Conservation (phyloP, 2,888 invertebrate species). For the Monoplex corrugatus region DNA sequence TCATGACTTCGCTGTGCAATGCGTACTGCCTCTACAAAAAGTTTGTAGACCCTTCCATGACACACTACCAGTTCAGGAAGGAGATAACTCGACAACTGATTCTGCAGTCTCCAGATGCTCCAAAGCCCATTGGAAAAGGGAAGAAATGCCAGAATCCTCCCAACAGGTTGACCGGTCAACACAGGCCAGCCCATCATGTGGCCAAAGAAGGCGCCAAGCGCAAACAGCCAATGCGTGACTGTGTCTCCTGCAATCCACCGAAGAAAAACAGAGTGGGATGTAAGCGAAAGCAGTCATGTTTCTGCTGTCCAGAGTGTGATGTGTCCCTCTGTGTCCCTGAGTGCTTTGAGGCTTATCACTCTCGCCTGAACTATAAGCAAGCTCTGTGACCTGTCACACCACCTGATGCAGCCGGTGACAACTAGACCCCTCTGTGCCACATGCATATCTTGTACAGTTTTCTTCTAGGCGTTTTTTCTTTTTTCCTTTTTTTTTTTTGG, state of each 20-base stretch:
- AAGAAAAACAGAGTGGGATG: not conserved
- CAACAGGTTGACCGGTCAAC: not conserved
- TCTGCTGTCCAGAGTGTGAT: too few species aligned
- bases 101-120: not conserved
- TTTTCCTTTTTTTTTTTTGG: too few species aligned
- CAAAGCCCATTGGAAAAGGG: not conserved
- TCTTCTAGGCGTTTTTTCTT: too few species aligned
- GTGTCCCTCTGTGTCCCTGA: too few species aligned
- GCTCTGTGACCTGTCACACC: too few species aligned
- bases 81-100: not conserved
- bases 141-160: not conserved
- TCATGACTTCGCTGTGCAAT: slow-evolving; percentile 30
- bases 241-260: slow-evolving; percentile 18
- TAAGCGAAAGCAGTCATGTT: slow-evolving; percentile 6
- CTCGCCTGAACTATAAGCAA: too few species aligned
- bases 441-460: too few species aligned
- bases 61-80: slow-evolving; percentile 5
- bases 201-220: slow-evolving; percentile 3
- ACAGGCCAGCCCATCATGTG: not conserved
- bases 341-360: too few species aligned
- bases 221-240: not conserved
- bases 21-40: not conserved
- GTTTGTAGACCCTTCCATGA: not conserved
- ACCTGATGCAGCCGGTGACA: too few species aligned
- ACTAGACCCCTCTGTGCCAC: too few species aligned